Conservation (phyloP, 1,140 invertebrate genomes). For the Lamellibrachia luymesi region DNA sequence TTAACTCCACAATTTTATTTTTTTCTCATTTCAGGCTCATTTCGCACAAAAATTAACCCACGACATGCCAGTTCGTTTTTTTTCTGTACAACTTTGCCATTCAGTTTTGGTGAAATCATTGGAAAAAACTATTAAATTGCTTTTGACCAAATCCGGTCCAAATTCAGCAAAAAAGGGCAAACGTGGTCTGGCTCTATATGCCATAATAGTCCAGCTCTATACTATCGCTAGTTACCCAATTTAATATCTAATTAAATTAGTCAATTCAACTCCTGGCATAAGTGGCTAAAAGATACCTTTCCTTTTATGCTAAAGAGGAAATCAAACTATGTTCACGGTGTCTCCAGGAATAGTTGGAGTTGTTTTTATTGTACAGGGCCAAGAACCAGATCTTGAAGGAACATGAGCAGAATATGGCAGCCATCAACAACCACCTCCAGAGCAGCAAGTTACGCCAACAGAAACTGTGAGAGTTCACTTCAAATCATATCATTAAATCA, state of each 20-base stretch:
- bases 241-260: not conserved
- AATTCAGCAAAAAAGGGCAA: too few relatives aligned
- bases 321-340: too few relatives aligned
- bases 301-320: not conserved
- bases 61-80: too few relatives aligned
- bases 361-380: constrained; percentile 21
- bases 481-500: not conserved
- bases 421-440: constrained; percentile 26
- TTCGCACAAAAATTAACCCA: not conserved
- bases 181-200: too few relatives aligned
- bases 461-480: constrained; percentile 20
- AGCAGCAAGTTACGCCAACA: constrained; percentile 25
- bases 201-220: too few relatives aligned
- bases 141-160: too few relatives aligned
- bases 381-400: constrained; percentile 23
- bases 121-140: too few relatives aligned
- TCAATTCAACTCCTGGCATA: not conserved
- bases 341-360: not conserved
- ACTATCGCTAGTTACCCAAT: too few relatives aligned
- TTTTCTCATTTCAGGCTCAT: too few relatives aligned
- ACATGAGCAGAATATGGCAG: constrained; percentile 28
- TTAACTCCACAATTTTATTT: too few relatives aligned
- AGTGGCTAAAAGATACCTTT: not conserved
- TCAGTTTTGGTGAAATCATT: too few relatives aligned
- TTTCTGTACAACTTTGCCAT: too few relatives aligned